These are phyloP conservation scores for Pseudolycoriella hygida DNA, from an alignment of 2,888 invertebrate species.

Conservation along the genomic window DNA sequence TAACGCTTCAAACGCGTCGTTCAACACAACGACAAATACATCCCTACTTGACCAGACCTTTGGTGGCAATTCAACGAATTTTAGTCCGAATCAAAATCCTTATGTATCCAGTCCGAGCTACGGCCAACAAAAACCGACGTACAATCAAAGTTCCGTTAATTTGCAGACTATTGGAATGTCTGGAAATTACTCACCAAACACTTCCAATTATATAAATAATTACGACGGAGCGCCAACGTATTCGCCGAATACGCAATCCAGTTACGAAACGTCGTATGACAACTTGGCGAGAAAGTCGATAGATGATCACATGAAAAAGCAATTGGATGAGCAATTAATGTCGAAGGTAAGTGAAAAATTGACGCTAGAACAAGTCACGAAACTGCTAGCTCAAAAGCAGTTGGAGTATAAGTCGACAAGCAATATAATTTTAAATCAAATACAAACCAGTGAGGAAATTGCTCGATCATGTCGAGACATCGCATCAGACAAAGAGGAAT, in stretches of 20 bases:
- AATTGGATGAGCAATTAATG: constrained; percentile 14
- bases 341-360: constrained; percentile 14
- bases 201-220: constrained; percentile 12
- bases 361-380: constrained; percentile 8
- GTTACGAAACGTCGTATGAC: constrained; percentile 8
- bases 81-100: constrained; percentile 7
- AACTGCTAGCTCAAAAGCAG: constrained; percentile 9
- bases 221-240: constrained; percentile 12
- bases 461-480: constrained; percentile 12
- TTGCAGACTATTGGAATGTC: constrained; percentile 8
- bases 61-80: constrained; percentile 8
- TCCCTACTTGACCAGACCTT: constrained; percentile 11
- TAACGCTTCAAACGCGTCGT: constrained; percentile 13
- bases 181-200: constrained; percentile 12
- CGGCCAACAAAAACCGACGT: constrained; percentile 4
- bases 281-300: constrained; percentile 10
- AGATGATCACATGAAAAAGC: constrained; percentile 14
- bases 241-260: constrained; percentile 5
- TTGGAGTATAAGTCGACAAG: constrained; percentile 5
- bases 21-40: constrained; percentile 12
- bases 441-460: constrained; percentile 12
- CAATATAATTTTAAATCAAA: constrained; percentile 9
- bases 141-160: constrained; percentile 12
- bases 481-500: constrained; percentile 11
- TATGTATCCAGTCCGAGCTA: constrained; percentile 1